Evolutionary conservation across 2,797 vertebrate species (phyloP).

Genomic region (Buceros bicornis): DNA sequence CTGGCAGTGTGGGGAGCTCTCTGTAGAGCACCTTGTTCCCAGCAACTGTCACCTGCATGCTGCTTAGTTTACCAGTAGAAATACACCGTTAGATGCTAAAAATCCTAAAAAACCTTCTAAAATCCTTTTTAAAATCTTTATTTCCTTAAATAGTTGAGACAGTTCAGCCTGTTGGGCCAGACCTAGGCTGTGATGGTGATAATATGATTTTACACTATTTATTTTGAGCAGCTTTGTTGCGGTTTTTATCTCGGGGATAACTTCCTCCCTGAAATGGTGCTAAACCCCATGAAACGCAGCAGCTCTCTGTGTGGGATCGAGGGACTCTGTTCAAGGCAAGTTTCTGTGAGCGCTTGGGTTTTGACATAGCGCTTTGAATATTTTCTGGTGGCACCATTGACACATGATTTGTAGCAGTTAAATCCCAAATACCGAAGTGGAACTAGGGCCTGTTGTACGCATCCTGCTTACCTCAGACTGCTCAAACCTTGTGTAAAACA

Average conservation of each 20-base stretch:
- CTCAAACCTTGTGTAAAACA: neutral
- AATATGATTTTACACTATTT: neutral
- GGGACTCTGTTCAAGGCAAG: neutral
- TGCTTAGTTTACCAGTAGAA: neutral
- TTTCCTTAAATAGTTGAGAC: neutral
- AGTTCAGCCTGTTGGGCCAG: neutral
- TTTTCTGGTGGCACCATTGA: neutral
- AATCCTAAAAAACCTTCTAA: neutral
- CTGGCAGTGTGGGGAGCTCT: neutral
- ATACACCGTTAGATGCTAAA: neutral
- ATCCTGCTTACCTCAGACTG: neutral
- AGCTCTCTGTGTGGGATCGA: neutral
- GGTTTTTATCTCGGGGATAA: neutral
- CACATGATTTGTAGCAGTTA: accelerated
- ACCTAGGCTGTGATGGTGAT: accelerated
- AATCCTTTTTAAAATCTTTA: too few species aligned
- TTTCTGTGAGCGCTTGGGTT: neutral
- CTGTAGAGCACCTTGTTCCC: neutral
- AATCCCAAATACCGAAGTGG: neutral
- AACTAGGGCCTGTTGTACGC: neutral
- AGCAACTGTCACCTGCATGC: too few species aligned
- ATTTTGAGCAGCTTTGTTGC: neutral
- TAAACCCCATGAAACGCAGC: neutral
- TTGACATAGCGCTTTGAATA: neutral
- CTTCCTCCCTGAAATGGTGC: neutral